Base-by-base conservation (phyloP, 2,113 vertebrate species). In the Marmota flaviventris region DNA sequence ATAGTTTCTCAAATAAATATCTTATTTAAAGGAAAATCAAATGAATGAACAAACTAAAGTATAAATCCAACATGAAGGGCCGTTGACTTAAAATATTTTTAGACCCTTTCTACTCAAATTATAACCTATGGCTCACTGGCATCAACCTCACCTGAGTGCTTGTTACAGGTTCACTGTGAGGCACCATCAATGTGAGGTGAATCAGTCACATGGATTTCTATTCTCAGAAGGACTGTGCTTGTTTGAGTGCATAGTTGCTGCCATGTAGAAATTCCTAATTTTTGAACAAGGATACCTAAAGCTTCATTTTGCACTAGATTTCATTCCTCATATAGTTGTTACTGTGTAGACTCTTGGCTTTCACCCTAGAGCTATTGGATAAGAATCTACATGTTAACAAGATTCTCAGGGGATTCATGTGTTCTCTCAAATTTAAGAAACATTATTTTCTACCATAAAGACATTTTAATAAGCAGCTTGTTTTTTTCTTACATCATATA, bases 1-100 rank as follows among this genome's bases (percentile, higher is more conserved):
- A 75, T 86, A 85, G 83, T 51, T 22, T 83, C 27, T 29, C 48
- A 48, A 69, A 27, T 39, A 72, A 67, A 2, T 79, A 70, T 75
- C 34, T 73, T 53, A 83, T 37, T 88, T 93, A 48, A 63, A 85
- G n/a, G 14, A 69, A 91, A 92, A 86, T 53, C 8, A 81, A 83
- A 25, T 78, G 11, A 48, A 75, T n/a, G 32, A 70, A 53, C 32
- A 78, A 76, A 39, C 27, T 83, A 39, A 94, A 76, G 6, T 90
- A 69, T 53, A 81, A 82, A 69, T 82, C 34, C 16, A 83, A 83
- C 83, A 27, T 32, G 17, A 9, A 79, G 9, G 34, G 29, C 24
- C 76, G 14, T 48, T 5, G 8, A 70, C 27, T 79, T 14, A 84
- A 65, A 89, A 42, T 12, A 42, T 51, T 27, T 89, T 73, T 81